Conservation (phyloP, 2,888 invertebrate species). For the Branchinecta sandiegonensis region DNA sequence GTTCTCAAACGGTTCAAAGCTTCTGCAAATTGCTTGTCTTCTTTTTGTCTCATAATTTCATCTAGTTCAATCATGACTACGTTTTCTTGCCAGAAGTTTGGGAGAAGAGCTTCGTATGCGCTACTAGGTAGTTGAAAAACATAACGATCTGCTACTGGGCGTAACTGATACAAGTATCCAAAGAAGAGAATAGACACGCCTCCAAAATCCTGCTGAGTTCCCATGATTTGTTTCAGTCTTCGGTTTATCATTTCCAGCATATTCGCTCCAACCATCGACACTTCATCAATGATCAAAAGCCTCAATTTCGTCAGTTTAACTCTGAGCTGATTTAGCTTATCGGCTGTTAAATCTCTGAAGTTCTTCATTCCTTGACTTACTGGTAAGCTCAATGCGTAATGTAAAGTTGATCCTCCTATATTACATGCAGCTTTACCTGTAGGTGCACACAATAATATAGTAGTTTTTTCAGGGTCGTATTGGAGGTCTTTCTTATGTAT, state of each 20-base stretch:
- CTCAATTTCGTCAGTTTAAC: too few relatives aligned
- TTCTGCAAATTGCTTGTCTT: too few relatives aligned
- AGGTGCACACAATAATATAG: background rate
- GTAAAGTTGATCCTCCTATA: background rate
- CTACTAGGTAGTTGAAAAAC: background rate
- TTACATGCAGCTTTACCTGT: background rate
- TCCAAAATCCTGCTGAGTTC: background rate
- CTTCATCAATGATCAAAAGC: too few relatives aligned
- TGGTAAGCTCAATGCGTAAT: background rate
- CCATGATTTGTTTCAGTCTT: constrained; percentile 16
- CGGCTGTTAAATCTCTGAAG: background rate
- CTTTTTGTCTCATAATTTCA: constrained; percentile 6
- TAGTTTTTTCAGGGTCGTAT: too few relatives aligned
- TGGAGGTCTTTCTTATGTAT: background rate
- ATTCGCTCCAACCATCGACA: constrained; percentile 9
- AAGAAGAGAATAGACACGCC: too few relatives aligned
- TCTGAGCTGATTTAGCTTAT: background rate
- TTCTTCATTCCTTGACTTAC: too few relatives aligned
- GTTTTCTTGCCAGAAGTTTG: constrained; percentile 7
- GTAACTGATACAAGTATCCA: background rate
- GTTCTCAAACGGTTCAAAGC: too few relatives aligned
- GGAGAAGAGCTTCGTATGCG: background rate
- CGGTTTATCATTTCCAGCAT: too few relatives aligned
- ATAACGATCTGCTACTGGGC: background rate
- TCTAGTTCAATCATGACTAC: background rate